phyloP scores from a whole-genome alignment of 2,888 invertebrate species.

The Artemia sinica region DNA sequence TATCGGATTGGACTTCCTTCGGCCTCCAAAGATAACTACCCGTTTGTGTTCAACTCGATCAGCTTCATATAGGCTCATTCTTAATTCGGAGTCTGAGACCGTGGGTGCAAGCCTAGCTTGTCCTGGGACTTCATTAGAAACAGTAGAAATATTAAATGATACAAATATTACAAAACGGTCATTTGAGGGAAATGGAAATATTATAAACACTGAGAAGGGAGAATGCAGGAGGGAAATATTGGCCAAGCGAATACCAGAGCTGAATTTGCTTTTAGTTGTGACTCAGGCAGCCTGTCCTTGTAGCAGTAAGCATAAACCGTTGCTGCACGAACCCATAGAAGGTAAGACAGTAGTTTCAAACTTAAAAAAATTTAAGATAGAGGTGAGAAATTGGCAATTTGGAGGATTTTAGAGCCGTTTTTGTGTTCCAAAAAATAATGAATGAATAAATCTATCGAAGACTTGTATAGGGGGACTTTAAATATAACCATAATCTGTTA shows the following conservation, averaged over 20 bases:
- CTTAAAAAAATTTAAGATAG: no score
- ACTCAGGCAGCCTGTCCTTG: neutral
- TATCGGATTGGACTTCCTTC: slow-evolving; percentile 16
- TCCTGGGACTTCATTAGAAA: neutral
- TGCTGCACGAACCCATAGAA: slow-evolving; percentile 7
- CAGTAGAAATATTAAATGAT: neutral
- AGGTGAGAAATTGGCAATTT: no score
- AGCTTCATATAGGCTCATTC: slow-evolving; percentile 14
- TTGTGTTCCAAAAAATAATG: no score
- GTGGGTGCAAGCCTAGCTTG: neutral
- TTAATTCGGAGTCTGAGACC: neutral
- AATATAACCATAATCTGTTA: no score
- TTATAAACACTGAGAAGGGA: neutral
- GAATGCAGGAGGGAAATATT: slow-evolving; percentile 1
- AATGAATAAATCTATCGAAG: no score
- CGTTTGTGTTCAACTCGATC: slow-evolving; percentile 15
- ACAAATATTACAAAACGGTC: neutral
- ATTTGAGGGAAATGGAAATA: neutral
- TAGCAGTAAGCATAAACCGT: neutral
- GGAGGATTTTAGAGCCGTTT: no score
- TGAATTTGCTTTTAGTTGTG: slow-evolving; percentile 3
- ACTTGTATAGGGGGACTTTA: no score
- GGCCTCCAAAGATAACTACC: slow-evolving; percentile 15
- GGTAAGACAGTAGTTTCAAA: neutral
- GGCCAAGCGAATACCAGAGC: neutral